Percentiles rank a stretch among this genome's conserved stretches.
Conservation (phyloP, 2,888 invertebrate genomes). For the Panopea generosa region DNA sequence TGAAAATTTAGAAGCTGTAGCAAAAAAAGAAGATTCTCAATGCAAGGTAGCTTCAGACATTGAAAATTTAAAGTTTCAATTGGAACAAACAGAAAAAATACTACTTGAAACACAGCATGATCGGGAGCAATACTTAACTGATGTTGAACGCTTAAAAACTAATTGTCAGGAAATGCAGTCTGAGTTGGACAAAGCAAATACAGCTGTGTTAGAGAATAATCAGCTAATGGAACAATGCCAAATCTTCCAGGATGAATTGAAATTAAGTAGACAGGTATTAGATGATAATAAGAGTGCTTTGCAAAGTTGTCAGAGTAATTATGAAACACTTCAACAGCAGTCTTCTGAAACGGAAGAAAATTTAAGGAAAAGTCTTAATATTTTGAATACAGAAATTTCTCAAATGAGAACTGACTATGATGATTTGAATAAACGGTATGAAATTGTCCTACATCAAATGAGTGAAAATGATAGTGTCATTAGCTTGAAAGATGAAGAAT, state of each 20-base stretch:
- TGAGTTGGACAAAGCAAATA: background rate
- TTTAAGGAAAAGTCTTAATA: conserved; percentile 1
- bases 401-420: conserved; percentile 41
- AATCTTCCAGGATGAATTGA: conserved; percentile 17
- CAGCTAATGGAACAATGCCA: conserved; percentile 15
- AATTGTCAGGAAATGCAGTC: background rate
- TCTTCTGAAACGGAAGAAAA: conserved; percentile 22
- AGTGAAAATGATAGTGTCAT: conserved; percentile 31
- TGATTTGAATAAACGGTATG: conserved; percentile 65
- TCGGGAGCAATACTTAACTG: conserved; percentile 30
- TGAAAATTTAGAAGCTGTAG: background rate
- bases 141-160: conserved; percentile 14
- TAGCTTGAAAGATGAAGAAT: conserved; percentile 48
- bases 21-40: no score
- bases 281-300: background rate
- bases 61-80: background rate
- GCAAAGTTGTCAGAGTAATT: background rate
- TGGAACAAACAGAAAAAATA: conserved; percentile 20
- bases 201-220: background rate
- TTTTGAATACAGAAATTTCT: conserved; percentile 17
- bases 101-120: conserved; percentile 42
- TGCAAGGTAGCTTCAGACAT: no score
- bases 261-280: background rate
- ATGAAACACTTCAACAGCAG: background rate
- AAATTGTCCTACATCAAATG: conserved; percentile 48